A percentile compares a stretch with the other conserved stretches of the same genome.
Evolutionary conservation across 1,140 invertebrate genomes (phyloP).

Genomic region (Zaprionus taronus): DNA sequence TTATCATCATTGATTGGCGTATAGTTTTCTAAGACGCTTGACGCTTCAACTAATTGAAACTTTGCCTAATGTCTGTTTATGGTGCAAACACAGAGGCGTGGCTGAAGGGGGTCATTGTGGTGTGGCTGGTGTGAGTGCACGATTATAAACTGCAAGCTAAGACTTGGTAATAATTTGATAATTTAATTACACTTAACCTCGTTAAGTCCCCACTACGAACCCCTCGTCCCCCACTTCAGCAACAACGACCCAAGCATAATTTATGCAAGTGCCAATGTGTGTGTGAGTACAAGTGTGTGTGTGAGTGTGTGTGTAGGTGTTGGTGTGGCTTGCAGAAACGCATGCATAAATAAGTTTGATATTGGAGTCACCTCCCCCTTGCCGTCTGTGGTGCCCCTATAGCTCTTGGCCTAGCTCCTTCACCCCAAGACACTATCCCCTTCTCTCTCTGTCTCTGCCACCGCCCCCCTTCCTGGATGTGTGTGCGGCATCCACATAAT

Average conservation of each 20-base stretch:
- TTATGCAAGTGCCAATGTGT: constrained; percentile 67
- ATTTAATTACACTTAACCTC: constrained; percentile 82
- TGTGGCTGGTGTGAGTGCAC: constrained; percentile 13
- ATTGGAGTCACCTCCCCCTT: constrained; percentile 18
- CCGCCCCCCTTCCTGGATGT: constrained; percentile 40
- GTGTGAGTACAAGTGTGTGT: constrained; percentile 13
- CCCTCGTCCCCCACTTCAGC: constrained; percentile 1
- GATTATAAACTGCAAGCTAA: constrained; percentile 81
- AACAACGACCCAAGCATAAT: constrained; percentile 50
- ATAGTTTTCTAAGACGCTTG: constrained; percentile 41
- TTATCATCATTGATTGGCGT: neutral
- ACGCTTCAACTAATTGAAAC: constrained; percentile 69
- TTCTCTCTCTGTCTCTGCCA: neutral
- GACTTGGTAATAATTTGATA: constrained; percentile 82
- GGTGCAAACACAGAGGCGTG: constrained; percentile 44
- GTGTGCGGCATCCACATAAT: constrained; percentile 71
- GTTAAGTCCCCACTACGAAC: constrained; percentile 54
- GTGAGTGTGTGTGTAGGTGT: constrained; percentile 33
- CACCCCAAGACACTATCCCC: neutral
- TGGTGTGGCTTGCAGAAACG: constrained; percentile 56
- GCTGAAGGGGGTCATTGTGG: neutral
- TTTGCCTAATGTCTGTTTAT: constrained; percentile 71
- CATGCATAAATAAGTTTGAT: constrained; percentile 78
- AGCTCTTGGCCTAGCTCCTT: constrained; percentile 10
- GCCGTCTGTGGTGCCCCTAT: constrained; percentile 20